phyloP scores from a whole-genome alignment of 2,113 vertebrate genomes.

The Hystrix brachyura region DNA sequence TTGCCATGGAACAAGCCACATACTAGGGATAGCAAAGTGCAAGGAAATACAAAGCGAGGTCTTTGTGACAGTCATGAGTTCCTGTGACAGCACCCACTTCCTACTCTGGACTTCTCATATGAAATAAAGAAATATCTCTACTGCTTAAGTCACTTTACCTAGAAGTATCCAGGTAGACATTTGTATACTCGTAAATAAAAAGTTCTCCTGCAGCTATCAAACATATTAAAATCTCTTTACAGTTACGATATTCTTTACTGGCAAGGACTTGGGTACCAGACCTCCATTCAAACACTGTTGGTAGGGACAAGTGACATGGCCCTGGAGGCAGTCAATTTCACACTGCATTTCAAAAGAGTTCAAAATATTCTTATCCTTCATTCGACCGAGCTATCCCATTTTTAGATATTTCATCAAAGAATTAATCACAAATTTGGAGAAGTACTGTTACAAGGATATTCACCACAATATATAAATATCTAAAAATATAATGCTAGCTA shows the following conservation, averaged over 20 bases:
- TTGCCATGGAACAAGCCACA: neutral
- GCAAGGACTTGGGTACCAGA: neutral
- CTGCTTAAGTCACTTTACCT: neutral
- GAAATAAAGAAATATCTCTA: neutral
- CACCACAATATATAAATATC: neutral
- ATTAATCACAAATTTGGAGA: neutral
- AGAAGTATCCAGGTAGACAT: neutral
- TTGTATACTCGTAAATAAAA: neutral
- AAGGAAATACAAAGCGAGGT: neutral
- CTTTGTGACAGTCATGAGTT: neutral
- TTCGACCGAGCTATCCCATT: neutral
- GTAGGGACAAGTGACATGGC: neutral
- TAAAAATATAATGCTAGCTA: neutral
- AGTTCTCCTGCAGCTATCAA: neutral
- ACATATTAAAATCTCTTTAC: neutral
- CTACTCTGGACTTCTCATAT: neutral
- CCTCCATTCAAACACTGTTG: neutral
- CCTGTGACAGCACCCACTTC: neutral
- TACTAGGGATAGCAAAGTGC: neutral
- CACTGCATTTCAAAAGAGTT: neutral
- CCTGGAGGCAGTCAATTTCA: neutral
- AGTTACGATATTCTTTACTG: neutral
- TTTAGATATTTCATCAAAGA: conserved; percentile 1
- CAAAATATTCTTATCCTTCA: neutral
- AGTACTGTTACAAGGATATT: neutral